phyloP scores from a whole-genome alignment of 2,888 invertebrate species.

The Mayetiola destructor region DNA sequence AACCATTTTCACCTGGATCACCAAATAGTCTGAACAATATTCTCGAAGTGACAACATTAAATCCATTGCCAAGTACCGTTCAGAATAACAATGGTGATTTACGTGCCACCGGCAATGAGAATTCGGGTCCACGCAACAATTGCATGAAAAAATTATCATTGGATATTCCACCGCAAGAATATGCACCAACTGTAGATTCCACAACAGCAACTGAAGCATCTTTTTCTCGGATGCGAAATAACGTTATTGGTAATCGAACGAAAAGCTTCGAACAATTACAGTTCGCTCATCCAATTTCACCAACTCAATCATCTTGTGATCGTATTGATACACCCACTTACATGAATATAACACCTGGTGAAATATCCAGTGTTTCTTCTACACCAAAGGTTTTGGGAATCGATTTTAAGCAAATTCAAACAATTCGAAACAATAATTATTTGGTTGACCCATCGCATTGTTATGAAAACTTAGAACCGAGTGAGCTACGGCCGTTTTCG shows the following conservation, averaged over 20 bases:
- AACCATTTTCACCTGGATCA: constrained; percentile 36
- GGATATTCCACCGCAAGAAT: constrained; percentile 32
- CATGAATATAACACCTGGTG: constrained; percentile 35
- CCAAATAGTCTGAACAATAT: constrained; percentile 41
- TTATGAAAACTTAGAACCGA: constrained; percentile 22
- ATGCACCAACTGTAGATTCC: constrained; percentile 24
- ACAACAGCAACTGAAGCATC: constrained; percentile 15
- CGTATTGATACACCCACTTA: constrained; percentile 30
- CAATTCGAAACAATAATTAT: constrained; percentile 6
- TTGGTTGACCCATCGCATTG: constrained; percentile 19
- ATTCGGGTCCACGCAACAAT: constrained; percentile 21
- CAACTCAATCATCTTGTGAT: constrained; percentile 13
- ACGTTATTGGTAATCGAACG: constrained; percentile 6
- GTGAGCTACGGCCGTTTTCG: constrained; percentile 18
- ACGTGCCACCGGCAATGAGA: constrained; percentile 37
- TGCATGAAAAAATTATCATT: constrained; percentile 23
- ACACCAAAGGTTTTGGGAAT: background rate
- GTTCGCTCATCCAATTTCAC: background rate
- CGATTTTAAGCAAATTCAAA: background rate
- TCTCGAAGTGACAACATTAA: constrained; percentile 40
- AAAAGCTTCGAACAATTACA: background rate
- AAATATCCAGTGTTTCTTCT: constrained; percentile 19
- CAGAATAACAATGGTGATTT: constrained; percentile 16
- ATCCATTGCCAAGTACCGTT: constrained; percentile 34
- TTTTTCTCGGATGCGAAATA: background rate